These are phyloP conservation scores for Cyprinus carpio DNA, from an alignment of 2,113 vertebrate genomes.

Conservation along the genomic window DNA sequence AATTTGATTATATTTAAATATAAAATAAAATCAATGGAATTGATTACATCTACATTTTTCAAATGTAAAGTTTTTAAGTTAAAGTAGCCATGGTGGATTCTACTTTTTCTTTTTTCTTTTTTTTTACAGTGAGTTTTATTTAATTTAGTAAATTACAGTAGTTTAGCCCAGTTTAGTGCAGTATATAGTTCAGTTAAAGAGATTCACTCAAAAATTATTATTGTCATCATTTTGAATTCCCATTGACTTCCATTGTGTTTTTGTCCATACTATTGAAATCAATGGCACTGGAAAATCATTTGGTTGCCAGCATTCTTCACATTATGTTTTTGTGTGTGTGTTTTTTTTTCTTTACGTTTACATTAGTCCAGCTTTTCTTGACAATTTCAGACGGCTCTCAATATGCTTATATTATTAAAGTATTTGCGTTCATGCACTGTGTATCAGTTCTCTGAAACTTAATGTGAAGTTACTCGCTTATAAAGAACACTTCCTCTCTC, in stretches of 20 bases:
- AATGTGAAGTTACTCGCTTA: not conserved
- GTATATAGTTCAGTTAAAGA: not conserved
- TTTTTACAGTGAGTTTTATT: not conserved
- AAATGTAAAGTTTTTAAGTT: too few species aligned
- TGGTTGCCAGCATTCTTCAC: not conserved
- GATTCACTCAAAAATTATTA: not conserved
- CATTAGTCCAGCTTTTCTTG: not conserved
- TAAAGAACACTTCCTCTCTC: conserved; percentile 2
- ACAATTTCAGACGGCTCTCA: not conserved
- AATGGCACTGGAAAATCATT: not conserved
- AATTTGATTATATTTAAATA: not conserved
- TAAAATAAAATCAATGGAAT: too few species aligned
- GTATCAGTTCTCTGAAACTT: not conserved
- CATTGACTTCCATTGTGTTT: not conserved
- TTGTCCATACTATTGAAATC: not conserved
- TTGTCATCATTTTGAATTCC: not conserved
- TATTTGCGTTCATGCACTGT: not conserved
- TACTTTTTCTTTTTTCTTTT: not conserved
- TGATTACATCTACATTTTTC: too few species aligned
- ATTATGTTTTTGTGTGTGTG: too few species aligned
- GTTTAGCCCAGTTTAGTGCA: not conserved
- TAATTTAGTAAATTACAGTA: not conserved
- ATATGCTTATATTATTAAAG: not conserved
- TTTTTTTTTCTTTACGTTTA: not conserved
- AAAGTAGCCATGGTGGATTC: not conserved